Percentiles rank a stretch among this genome's conserved stretches.
phyloP scores from a whole-genome alignment of 53 echinoderm and acorn worm genomes.

The Arbacia lixula region DNA sequence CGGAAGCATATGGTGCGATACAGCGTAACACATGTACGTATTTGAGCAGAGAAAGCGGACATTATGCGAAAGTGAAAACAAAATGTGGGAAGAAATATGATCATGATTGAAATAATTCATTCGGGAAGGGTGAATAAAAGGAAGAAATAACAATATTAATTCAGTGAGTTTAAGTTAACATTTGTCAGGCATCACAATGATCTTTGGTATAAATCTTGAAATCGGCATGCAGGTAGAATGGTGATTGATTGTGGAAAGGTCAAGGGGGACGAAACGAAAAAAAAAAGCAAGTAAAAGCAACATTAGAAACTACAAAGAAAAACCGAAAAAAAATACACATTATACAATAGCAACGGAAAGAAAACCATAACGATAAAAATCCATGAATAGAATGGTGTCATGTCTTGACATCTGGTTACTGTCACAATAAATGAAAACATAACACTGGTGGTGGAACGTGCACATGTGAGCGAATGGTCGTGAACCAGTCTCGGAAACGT shows the following conservation, averaged over 20 bases:
- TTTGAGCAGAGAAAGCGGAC: neutral
- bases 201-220: constrained; percentile 8
- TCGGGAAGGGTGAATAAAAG: constrained; percentile 45
- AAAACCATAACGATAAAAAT: too few species aligned
- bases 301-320: constrained; percentile 8
- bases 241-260: neutral
- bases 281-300: constrained; percentile 35
- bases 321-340: neutral
- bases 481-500: neutral
- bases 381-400: constrained; percentile 16
- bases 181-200: neutral
- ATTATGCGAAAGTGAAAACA: neutral
- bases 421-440: constrained; percentile 7
- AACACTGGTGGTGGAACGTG: constrained; percentile 22
- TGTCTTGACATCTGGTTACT: neutral
- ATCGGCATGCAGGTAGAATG: constrained; percentile 10
- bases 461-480: constrained; percentile 6
- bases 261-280: constrained; percentile 22
- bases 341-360: too few species aligned
- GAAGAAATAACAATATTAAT: constrained; percentile 53
- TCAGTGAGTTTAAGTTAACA: constrained; percentile 24
- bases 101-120: constrained; percentile 34
- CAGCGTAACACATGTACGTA: too few species aligned
- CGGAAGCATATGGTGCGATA: too few species aligned
- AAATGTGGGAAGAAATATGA: neutral